Conservation (phyloP, 1,140 invertebrate genomes). For the Monochamus saltuarius region DNA sequence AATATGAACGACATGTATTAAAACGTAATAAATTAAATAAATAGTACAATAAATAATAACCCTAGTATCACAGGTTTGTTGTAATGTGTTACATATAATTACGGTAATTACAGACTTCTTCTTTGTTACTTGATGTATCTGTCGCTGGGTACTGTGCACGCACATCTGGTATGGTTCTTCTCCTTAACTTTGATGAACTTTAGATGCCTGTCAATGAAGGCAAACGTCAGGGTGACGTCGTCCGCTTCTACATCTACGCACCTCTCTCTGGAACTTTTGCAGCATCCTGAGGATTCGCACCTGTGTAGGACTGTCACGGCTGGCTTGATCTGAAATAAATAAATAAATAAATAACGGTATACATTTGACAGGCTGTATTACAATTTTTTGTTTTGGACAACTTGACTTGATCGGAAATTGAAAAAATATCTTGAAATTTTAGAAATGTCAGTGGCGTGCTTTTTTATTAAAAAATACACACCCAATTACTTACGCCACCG, state of each 20-base stretch:
- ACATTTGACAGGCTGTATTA: too few relatives aligned
- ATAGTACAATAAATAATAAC: too few relatives aligned
- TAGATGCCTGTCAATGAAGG: not conserved
- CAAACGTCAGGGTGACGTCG: not conserved
- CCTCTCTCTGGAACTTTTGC: not conserved
- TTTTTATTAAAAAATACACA: too few relatives aligned
- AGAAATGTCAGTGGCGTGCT: too few relatives aligned
- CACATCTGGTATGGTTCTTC: constrained; percentile 6
- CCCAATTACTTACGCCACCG: too few relatives aligned
- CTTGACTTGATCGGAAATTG: too few relatives aligned
- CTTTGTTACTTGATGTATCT: not conserved
- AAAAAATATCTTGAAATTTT: too few relatives aligned
- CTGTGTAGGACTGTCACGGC: not conserved
- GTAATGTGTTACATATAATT: not conserved
- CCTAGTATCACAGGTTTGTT: not conserved
- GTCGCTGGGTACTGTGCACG: not conserved
- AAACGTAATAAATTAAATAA: too few relatives aligned
- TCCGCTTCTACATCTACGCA: not conserved
- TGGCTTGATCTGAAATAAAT: constrained; percentile 5
- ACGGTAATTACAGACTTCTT: not conserved
- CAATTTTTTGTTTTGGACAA: too few relatives aligned
- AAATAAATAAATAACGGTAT: too few relatives aligned
- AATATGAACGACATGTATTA: too few relatives aligned
- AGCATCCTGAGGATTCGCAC: constrained; percentile 3
- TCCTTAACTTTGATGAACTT: not conserved